Base-by-base conservation (phyloP, 2,113 vertebrate genomes). In the Syngnathoides biaculeatus region DNA sequence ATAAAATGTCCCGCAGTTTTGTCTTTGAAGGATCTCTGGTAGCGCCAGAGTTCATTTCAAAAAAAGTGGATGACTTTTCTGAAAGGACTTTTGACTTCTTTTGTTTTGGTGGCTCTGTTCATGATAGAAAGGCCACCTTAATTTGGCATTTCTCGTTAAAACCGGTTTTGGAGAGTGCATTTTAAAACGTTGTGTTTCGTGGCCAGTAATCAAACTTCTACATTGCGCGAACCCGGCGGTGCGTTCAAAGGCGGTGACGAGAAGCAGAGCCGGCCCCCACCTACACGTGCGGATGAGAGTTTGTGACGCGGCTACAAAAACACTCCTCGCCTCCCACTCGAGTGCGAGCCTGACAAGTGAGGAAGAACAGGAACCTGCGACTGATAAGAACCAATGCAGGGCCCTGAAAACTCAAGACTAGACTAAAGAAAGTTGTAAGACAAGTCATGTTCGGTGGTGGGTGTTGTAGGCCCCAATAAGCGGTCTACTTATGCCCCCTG, bases 301-400 rank as follows among this genome's bases (percentile, higher is more conserved):
- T 53, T 24, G 52, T 4, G n/a, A 26, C 48, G 52, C 52, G 53
- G 26, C 53, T 56, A 1, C 13, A 5, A 15, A 27, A 30, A 56
- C 24, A 27, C 53, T 15, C 5, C 53, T 12, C 22, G 52, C 22
- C 52, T 24, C 52, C 52, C 52, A 24, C 52, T 53, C 52, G 66
- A 67, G 77, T 40, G 77, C 75, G 75, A 72, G 70, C 50, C 77
- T 62, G 82, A 86, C 74, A 64, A 67, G 67, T 77, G 80, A 75
- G 69, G 48, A 57, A 68, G 67, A 55, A 47, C 74, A 77, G 79
- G 75, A 84, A 22, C 27, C 62, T 17, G 35, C 68, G 11, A 45
- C 75, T 73, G 79, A 81, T 80, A 82, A 77, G 70, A 48, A 26
- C 4, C 10, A 0, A 22, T 42, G 52, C 53, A 13, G 2, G 24